Conservation (phyloP, 2,797 vertebrate genomes). For the Steatocranus sp. region DNA sequence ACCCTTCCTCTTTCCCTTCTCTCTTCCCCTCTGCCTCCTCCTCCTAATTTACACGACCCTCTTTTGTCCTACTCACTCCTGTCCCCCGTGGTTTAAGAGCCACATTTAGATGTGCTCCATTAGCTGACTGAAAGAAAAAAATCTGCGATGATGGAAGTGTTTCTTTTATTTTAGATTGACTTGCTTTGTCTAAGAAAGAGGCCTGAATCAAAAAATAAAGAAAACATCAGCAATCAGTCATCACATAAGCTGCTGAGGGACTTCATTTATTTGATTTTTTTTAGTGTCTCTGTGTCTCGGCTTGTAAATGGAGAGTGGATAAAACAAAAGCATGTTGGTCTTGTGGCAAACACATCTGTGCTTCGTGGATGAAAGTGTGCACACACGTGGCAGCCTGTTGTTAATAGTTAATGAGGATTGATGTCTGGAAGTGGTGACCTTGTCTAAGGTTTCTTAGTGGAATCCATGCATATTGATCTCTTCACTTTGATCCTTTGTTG, state of each 20-base stretch:
- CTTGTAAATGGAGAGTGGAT: not conserved
- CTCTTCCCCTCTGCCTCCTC: not conserved
- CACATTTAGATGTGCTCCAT: constrained; percentile 64
- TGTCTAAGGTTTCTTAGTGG: constrained; percentile 72
- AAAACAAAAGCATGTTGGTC: constrained; percentile 14
- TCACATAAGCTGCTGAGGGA: not conserved
- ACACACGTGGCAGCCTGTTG: constrained; percentile 51
- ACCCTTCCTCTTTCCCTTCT: constrained; percentile 44
- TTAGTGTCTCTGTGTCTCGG: not conserved
- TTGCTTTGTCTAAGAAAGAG: constrained; percentile 12
- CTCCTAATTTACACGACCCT: constrained; percentile 54
- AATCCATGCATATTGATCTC: constrained; percentile 72
- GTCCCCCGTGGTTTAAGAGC: constrained; percentile 50
- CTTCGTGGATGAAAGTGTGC: not conserved
- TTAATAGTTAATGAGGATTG: constrained; percentile 82
- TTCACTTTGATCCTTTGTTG: constrained; percentile 64
- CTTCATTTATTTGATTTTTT: not conserved
- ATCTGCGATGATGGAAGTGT: constrained; percentile 39
- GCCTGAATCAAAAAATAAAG: not conserved
- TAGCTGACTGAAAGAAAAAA: constrained; percentile 32
- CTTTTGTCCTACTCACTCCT: constrained; percentile 44
- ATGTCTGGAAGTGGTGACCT: constrained; percentile 72
- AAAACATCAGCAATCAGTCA: not conserved
- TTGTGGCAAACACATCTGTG: constrained; percentile 17
- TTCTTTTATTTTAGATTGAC: not conserved